phyloP scores from a whole-genome alignment of 2,797 vertebrate species.

The Fundulus diaphanus region DNA sequence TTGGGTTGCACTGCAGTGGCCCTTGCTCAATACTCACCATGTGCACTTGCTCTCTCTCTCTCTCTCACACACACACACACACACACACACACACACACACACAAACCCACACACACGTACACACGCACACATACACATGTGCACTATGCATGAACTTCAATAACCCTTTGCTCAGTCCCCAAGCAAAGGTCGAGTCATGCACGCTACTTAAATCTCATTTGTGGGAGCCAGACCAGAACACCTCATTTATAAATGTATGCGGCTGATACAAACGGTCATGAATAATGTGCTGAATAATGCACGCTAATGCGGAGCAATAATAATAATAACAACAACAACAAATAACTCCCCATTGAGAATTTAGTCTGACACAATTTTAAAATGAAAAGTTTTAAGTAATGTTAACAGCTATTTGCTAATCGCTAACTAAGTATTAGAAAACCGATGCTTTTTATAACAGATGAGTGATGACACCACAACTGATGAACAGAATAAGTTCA shows the following conservation, averaged over 20 bases:
- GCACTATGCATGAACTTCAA: constrained; percentile 30
- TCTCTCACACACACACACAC: constrained; percentile 15
- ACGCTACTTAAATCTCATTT: constrained; percentile 57
- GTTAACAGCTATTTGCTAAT: not conserved
- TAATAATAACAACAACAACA: too few relatives aligned
- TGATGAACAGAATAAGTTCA: constrained; percentile 41
- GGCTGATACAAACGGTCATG: constrained; percentile 28
- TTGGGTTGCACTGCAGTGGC: constrained; percentile 76
- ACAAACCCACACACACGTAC: constrained; percentile 16
- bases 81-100: constrained; percentile 28
- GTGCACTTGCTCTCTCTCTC: constrained; percentile 19
- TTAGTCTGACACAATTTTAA: not conserved
- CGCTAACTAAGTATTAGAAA: not conserved
- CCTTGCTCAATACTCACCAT: constrained; percentile 69
- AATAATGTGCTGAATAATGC: constrained; percentile 29
- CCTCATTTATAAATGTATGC: constrained; percentile 61
- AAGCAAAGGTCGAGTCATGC: constrained; percentile 62
- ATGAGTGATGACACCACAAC: constrained; percentile 47
- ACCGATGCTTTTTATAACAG: constrained; percentile 20
- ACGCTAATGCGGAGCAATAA: not conserved
- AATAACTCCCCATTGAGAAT: not conserved
- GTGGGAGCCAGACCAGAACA: constrained; percentile 52
- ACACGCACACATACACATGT: constrained; percentile 26
- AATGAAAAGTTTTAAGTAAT: not conserved
- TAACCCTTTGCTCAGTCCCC: constrained; percentile 57